A percentile compares a stretch with the other conserved stretches of the same genome.
These are phyloP conservation scores for Distichodus sexfasciatus DNA, from an alignment of 2,797 vertebrate species.

Conservation along the genomic window DNA sequence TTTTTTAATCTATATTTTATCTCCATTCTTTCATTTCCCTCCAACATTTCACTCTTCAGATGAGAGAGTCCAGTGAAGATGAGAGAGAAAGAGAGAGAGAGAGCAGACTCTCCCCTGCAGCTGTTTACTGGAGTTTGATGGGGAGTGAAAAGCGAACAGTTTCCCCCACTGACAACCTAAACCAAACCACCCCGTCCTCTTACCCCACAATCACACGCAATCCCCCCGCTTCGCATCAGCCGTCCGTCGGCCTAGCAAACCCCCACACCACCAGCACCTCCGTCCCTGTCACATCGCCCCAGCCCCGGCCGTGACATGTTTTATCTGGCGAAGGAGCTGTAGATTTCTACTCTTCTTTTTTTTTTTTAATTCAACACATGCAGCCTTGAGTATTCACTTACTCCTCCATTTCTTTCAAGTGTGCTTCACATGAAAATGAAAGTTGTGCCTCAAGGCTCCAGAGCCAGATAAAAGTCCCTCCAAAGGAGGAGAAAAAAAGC, in stretches of 20 bases:
- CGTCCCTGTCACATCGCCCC: conserved; percentile 39
- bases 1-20: conserved; percentile 32
- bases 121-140: conserved; percentile 55
- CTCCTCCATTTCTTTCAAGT: conserved; percentile 70
- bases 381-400: conserved; percentile 71
- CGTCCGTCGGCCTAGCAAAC: conserved; percentile 21
- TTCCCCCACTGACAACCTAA: conserved; percentile 43
- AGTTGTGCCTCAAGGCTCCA: conserved; percentile 69
- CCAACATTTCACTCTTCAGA: conserved; percentile 43
- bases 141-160: conserved; percentile 48
- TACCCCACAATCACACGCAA: conserved; percentile 11
- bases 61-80: conserved; percentile 46
- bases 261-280: conserved; percentile 9
- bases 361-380: conserved; percentile 56
- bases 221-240: conserved; percentile 13
- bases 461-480: conserved; percentile 54
- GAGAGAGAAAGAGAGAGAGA: conserved; percentile 39
- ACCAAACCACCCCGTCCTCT: conserved; percentile 23
- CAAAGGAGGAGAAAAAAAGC: conserved; percentile 23
- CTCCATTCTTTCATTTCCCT: conserved; percentile 45
- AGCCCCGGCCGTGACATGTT: conserved; percentile 38
- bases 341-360: conserved; percentile 45
- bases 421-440: conserved; percentile 72
- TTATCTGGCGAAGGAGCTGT: conserved; percentile 50
- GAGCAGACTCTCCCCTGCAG: conserved; percentile 46